Percentiles rank a stretch among this genome's conserved stretches.
phyloP scores from a whole-genome alignment of 2,113 vertebrate species.

The Podilymbus podiceps region DNA sequence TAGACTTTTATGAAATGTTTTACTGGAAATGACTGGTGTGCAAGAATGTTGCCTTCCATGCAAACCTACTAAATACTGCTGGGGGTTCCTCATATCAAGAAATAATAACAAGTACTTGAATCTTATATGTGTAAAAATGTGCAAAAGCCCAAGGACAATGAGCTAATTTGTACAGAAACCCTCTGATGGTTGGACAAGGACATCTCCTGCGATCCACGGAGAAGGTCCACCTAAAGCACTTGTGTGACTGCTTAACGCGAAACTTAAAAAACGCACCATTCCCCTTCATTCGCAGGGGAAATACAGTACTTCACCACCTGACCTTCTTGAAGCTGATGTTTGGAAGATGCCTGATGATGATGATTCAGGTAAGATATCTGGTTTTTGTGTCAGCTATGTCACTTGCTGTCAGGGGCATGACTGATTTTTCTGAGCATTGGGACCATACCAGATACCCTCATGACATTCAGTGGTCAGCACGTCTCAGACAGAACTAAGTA shows the following conservation, averaged over 20 bases:
- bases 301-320: background rate
- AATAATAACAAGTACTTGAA: background rate
- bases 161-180: background rate
- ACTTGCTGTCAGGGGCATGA: background rate
- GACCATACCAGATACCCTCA: background rate
- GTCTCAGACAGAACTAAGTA: background rate
- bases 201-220: background rate
- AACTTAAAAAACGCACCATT: conserved; percentile 4
- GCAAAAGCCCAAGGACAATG: background rate
- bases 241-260: background rate
- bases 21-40: background rate
- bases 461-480: fast-evolving
- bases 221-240: background rate
- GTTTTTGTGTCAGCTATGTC: background rate
- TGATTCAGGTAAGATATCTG: background rate
- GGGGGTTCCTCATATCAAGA: background rate
- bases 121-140: background rate
- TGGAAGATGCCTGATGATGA: background rate
- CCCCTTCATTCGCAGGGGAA: conserved; percentile 17
- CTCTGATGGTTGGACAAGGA: background rate
- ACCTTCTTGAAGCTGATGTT: background rate
- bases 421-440: background rate
- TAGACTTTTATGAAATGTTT: background rate
- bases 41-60: background rate
- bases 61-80: background rate